Evolutionary conservation across 2,888 invertebrate genomes (phyloP).

Genomic region (Scelioninae gen. 2): DNA sequence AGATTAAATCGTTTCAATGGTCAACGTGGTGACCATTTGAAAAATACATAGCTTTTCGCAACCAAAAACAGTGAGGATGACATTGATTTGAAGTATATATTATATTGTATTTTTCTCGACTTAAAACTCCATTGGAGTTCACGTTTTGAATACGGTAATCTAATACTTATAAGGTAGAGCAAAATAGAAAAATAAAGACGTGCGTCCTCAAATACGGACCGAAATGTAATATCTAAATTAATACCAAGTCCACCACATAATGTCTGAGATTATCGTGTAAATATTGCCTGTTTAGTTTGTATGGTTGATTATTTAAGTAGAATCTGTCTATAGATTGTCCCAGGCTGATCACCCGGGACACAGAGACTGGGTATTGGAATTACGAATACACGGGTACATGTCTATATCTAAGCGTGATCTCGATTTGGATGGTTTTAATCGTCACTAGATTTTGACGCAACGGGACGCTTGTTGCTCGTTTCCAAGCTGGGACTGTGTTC

Average conservation of each 20-base stretch:
- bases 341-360: background rate
- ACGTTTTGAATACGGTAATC: conserved; percentile 4
- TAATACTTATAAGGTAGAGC: conserved; percentile 34
- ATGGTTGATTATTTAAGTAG: conserved; percentile 7
- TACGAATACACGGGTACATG: conserved; percentile 31
- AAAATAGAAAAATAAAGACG: conserved; percentile 48
- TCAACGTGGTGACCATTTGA: too few relatives aligned
- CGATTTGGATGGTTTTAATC: conserved; percentile 52
- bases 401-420: conserved; percentile 47
- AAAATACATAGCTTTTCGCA: conserved; percentile 14
- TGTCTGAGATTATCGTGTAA: conserved; percentile 13
- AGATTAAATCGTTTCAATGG: too few relatives aligned
- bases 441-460: conserved; percentile 64
- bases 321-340: conserved; percentile 18
- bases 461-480: conserved; percentile 67
- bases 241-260: conserved; percentile 39
- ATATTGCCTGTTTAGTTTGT: conserved; percentile 12
- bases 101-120: background rate
- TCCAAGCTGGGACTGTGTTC: conserved; percentile 68
- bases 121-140: background rate
- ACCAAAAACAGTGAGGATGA: conserved; percentile 14
- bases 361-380: background rate
- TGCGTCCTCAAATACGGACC: background rate
- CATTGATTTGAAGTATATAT: conserved; percentile 10
- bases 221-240: conserved; percentile 30